phyloP scores from a whole-genome alignment of 2,797 vertebrate genomes.

The Gymnodraco acuticeps region DNA sequence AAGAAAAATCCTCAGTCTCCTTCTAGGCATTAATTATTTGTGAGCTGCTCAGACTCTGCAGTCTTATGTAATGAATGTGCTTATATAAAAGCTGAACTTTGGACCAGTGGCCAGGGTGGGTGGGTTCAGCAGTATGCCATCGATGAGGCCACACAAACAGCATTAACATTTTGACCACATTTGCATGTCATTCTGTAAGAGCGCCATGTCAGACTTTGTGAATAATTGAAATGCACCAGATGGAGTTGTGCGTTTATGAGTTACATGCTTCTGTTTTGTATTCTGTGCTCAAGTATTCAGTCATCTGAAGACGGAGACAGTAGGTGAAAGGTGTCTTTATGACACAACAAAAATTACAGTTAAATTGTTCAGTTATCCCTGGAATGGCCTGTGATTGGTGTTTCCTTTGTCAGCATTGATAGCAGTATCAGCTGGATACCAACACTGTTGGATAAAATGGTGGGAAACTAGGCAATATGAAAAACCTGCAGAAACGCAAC shows the following conservation, averaged over 20 bases:
- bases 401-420: slow-evolving; percentile 7
- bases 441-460: background rate
- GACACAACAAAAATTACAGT: background rate
- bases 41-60: slow-evolving; percentile 84
- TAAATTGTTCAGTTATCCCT: background rate
- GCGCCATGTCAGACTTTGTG: slow-evolving; percentile 46
- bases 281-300: slow-evolving; percentile 17
- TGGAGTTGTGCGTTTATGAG: slow-evolving; percentile 16
- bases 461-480: background rate
- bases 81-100: slow-evolving; percentile 89
- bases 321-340: slow-evolving; percentile 8
- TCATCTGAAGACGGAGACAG: background rate
- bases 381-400: no score
- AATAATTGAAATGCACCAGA: slow-evolving; percentile 62
- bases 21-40: slow-evolving; percentile 87
- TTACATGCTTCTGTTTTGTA: slow-evolving; percentile 37
- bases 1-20: slow-evolving; percentile 74
- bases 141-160: slow-evolving; percentile 72
- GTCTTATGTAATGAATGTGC: slow-evolving; percentile 86
- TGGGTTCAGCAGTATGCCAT: slow-evolving; percentile 78
- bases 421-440: background rate
- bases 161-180: slow-evolving; percentile 56
- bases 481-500: slow-evolving; percentile 10
- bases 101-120: slow-evolving; percentile 78
- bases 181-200: slow-evolving; percentile 56